Conservation (phyloP, 2,113 vertebrate genomes). For the Clarias macrocephalus region DNA sequence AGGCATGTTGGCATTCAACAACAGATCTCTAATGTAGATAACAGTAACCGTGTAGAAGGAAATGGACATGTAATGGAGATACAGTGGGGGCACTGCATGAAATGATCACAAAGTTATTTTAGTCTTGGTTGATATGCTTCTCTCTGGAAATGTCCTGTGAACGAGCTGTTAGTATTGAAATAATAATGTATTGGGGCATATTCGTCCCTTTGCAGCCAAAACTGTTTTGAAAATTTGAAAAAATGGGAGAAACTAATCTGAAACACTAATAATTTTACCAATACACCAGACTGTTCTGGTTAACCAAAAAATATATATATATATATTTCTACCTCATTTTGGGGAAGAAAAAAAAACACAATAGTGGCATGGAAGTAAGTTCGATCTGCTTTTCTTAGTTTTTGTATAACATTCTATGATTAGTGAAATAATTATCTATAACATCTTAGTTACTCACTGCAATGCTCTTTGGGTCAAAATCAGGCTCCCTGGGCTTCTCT, state of each 20-base stretch:
- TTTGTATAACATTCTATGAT: not conserved
- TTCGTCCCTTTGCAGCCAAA: not conserved
- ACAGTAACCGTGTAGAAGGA: not conserved
- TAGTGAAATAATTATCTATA: not conserved
- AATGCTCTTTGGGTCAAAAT: slow-evolving; percentile 50
- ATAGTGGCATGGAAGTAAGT: not conserved
- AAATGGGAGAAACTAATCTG: not conserved
- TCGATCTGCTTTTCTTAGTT: not conserved
- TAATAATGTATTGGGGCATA: not conserved
- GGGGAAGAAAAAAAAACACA: not conserved
- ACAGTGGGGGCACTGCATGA: not conserved
- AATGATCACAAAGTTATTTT: not conserved
- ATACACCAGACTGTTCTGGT: not conserved
- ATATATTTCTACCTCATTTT: not conserved
- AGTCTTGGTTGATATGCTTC: not conserved
- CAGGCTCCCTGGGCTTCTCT: slow-evolving; percentile 46
- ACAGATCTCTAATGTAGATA: slow-evolving; percentile 17
- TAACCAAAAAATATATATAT: too few species aligned
- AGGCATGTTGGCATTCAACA: slow-evolving; percentile 32
- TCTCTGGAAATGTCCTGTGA: not conserved
- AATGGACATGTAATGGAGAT: not conserved
- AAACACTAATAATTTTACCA: not conserved
- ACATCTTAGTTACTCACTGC: slow-evolving; percentile 37
- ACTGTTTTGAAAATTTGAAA: too few species aligned
- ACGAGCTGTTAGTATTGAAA: not conserved